Percentiles rank a stretch among this genome's conserved stretches.
Conservation (phyloP, 2,113 vertebrate species). For the Parus major region DNA sequence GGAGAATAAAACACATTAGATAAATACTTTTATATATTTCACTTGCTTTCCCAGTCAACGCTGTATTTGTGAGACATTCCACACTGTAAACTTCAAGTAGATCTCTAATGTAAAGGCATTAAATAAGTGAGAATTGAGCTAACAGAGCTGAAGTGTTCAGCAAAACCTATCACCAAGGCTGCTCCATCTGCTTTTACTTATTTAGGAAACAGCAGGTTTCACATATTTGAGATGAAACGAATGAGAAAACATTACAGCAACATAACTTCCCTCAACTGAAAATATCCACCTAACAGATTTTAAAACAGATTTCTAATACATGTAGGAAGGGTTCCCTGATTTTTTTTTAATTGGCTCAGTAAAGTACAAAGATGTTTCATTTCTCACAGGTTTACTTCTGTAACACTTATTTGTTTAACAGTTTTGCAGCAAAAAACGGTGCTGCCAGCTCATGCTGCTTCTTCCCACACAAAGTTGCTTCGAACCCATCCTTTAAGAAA, state of each 20-base stretch:
- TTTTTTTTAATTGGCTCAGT: constrained; percentile 67
- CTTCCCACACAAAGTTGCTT: constrained; percentile 9
- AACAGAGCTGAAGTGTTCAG: constrained; percentile 57
- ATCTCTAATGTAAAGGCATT: constrained; percentile 42
- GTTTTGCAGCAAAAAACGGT: constrained; percentile 2
- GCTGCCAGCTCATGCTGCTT: constrained; percentile 46
- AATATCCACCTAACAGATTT: constrained; percentile 73
- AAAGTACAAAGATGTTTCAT: constrained; percentile 68
- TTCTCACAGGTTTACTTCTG: constrained; percentile 70
- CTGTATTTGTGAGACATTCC: neutral
- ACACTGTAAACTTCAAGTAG: constrained; percentile 3
- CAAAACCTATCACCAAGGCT: constrained; percentile 56
- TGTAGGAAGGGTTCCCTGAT: constrained; percentile 69
- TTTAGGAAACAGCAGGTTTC: constrained; percentile 76
- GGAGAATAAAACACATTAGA: neutral
- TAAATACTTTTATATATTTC: neutral
- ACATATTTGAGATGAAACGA: constrained; percentile 73
- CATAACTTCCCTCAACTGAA: constrained; percentile 67
- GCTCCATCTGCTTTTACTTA: constrained; percentile 74
- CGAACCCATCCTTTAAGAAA: neutral
- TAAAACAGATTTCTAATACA: constrained; percentile 74
- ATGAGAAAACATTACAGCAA: constrained; percentile 72
- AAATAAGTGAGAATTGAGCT: constrained; percentile 60
- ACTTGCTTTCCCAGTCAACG: neutral
- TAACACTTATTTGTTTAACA: constrained; percentile 69